Evolutionary conservation across 2,797 vertebrate genomes (phyloP).

Genomic region (Cryptoprocta ferox): DNA sequence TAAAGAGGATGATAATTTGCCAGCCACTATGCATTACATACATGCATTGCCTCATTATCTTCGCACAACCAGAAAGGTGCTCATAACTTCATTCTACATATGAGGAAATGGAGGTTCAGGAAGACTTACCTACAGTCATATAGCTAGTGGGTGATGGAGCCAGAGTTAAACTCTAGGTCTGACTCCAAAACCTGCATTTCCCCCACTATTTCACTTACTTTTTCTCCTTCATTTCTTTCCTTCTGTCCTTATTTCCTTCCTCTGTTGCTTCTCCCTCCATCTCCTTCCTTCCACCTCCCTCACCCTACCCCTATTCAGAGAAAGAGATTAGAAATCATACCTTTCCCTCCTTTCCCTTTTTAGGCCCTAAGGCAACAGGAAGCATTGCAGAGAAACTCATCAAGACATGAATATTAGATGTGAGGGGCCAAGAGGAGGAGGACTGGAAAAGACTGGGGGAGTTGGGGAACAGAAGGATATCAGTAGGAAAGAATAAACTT

Average conservation of each 20-base stretch:
- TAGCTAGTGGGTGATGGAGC: not conserved
- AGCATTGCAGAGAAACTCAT: constrained; percentile 20
- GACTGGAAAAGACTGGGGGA: not conserved
- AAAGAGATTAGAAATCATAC: constrained; percentile 29
- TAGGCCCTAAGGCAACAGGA: not conserved
- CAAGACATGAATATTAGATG: not conserved
- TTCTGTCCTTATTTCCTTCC: not conserved
- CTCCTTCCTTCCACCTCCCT: not conserved
- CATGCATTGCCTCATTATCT: not conserved
- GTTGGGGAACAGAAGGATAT: not conserved
- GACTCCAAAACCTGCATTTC: not conserved
- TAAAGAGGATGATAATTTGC: not conserved
- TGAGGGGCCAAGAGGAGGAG: not conserved
- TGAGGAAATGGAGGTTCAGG: not conserved
- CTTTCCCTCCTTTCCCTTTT: not conserved
- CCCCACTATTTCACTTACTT: not conserved
- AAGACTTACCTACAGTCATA: not conserved
- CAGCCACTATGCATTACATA: not conserved
- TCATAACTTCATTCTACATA: not conserved
- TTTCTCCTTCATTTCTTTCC: not conserved
- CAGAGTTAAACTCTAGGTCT: not conserved
- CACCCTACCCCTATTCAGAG: not conserved
- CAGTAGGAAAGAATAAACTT: constrained; percentile 4
- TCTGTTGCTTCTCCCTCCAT: not conserved
- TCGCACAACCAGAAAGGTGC: not conserved